Conservation (phyloP, 2,797 vertebrate genomes). For the Bryconaethiops microstoma region DNA sequence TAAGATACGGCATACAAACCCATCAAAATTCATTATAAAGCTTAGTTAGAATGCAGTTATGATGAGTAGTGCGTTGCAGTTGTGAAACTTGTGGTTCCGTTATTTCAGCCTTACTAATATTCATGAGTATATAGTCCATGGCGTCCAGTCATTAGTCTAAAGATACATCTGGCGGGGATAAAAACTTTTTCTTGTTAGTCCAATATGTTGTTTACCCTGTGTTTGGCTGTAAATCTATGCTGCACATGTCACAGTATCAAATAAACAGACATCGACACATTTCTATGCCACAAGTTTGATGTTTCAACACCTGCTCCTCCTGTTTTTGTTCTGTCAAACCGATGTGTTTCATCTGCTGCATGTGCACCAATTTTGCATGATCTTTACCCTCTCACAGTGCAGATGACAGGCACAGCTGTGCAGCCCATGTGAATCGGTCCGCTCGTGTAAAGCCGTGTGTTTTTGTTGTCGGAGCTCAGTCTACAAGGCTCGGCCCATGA, state of each 20-base stretch:
- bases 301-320: constrained; percentile 57
- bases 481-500: constrained; percentile 39
- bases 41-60: too few relatives aligned
- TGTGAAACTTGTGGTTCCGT: too few relatives aligned
- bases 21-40: too few relatives aligned
- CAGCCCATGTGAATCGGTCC: constrained; percentile 31
- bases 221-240: constrained; percentile 12
- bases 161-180: neutral
- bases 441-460: neutral
- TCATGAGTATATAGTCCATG: neutral
- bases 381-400: constrained; percentile 32
- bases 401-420: constrained; percentile 52
- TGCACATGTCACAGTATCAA: constrained; percentile 9
- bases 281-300: constrained; percentile 16
- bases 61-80: too few relatives aligned
- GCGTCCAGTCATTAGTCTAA: neutral
- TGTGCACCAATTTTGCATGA: constrained; percentile 52
- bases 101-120: too few relatives aligned
- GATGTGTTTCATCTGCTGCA: constrained; percentile 54
- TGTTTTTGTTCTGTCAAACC: constrained; percentile 50
- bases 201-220: constrained; percentile 15
- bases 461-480: constrained; percentile 40
- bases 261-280: constrained; percentile 10
- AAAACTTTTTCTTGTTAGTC: neutral
- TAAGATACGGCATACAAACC: neutral